Conservation (phyloP, 2,113 vertebrate genomes). For the Setophaga kirtlandii region DNA sequence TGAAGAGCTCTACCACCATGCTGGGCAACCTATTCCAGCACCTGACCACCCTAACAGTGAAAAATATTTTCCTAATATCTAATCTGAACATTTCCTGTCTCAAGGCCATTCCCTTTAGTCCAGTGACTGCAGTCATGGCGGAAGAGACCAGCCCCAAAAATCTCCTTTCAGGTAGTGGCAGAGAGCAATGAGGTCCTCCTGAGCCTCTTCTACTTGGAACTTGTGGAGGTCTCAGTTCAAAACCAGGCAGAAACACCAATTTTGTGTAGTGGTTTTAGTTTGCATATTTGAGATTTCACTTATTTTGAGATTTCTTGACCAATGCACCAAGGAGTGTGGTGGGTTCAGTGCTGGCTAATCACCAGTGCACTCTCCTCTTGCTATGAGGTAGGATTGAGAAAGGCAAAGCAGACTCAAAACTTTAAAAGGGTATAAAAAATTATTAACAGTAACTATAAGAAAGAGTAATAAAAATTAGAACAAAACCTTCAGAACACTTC, state of each 20-base stretch:
- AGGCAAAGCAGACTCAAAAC: not conserved
- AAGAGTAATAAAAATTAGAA: not conserved
- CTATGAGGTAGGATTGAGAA: not conserved
- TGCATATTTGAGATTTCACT: not conserved
- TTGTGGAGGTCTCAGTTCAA: not conserved
- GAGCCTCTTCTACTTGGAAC: not conserved
- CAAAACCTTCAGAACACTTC: not conserved
- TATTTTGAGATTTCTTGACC: not conserved
- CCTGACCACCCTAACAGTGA: not conserved
- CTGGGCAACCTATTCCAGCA: not conserved
- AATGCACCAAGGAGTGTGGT: not conserved
- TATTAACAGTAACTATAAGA: not conserved
- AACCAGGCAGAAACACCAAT: not conserved
- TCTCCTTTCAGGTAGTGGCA: not conserved
- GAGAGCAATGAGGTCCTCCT: not conserved
- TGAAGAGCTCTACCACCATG: not conserved
- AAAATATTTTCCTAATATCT: not conserved
- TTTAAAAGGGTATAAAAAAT: not conserved
- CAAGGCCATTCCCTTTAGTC: not conserved
- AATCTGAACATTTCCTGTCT: not conserved
- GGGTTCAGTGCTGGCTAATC: no score
- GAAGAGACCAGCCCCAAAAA: rapidly evolving
- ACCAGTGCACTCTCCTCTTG: not conserved
- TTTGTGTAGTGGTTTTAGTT: not conserved
- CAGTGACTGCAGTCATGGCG: not conserved